Conservation (phyloP, 2,888 invertebrate genomes). For the Busseola fusca region DNA sequence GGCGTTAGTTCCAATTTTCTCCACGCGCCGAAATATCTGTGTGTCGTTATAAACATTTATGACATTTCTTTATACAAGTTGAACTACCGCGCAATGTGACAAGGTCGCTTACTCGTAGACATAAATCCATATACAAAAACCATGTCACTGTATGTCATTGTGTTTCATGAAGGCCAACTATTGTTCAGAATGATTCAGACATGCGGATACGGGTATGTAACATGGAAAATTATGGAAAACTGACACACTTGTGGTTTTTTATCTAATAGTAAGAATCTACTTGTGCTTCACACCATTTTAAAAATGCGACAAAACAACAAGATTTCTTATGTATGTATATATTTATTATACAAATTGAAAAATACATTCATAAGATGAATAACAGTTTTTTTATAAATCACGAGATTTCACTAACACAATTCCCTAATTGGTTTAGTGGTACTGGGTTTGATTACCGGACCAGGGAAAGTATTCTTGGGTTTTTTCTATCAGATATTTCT, state of each 20-base stretch:
- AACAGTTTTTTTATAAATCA: background rate
- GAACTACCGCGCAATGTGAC: conserved; percentile 25
- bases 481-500: background rate
- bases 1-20: background rate
- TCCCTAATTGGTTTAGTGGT: background rate
- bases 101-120: conserved; percentile 20
- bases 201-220: conserved; percentile 51
- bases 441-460: background rate
- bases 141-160: conserved; percentile 36
- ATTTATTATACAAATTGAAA: too few species aligned
- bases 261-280: background rate
- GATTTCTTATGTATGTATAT: background rate
- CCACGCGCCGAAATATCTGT: too few species aligned
- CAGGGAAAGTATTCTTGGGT: background rate
- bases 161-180: conserved; percentile 51
- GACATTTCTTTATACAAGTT: background rate
- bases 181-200: conserved; percentile 59
- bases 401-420: background rate
- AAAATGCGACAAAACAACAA: background rate
- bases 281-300: background rate
- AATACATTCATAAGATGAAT: too few species aligned
- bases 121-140: conserved; percentile 47
- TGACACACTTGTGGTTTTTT: background rate
- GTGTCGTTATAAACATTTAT: background rate
- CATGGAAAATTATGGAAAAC: conserved; percentile 57